These are phyloP conservation scores for Heliocidaris erythrogramma DNA, from an alignment of 35 echinoderm and acorn worm genomes.

Conservation along the genomic window DNA sequence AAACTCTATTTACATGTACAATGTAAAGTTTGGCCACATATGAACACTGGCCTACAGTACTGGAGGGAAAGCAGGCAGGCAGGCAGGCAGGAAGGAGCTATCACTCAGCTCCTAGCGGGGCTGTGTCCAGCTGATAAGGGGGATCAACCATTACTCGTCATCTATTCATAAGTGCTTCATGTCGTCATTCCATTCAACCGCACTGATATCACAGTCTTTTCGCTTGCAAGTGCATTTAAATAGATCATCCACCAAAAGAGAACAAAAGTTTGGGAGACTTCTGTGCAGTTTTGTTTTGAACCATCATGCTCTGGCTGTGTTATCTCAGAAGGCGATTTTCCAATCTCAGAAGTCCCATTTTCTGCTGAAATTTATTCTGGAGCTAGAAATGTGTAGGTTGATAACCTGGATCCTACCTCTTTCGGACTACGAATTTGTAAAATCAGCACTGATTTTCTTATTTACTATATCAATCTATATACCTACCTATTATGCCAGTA, in stretches of 20 bases:
- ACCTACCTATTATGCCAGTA: too few species aligned
- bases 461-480: too few species aligned
- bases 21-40: neutral
- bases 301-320: neutral
- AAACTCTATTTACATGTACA: neutral
- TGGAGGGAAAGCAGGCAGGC: neutral
- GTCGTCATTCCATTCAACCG: neutral
- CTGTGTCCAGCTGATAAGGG: slow-evolving; percentile 41
- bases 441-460: too few species aligned
- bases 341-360: too few species aligned
- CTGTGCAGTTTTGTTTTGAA: neutral
- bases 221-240: neutral
- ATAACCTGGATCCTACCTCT: too few species aligned
- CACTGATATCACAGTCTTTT: neutral
- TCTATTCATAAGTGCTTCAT: neutral
- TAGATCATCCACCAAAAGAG: neutral
- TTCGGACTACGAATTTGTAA: too few species aligned
- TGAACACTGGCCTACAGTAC: neutral
- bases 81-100: slow-evolving; percentile 36
- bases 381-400: too few species aligned
- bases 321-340: neutral
- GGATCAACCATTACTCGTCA: slow-evolving; percentile 31
- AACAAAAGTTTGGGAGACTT: neutral
- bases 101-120: slow-evolving; percentile 38
- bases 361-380: too few species aligned